A percentile compares a stretch with the other conserved stretches of the same genome.
phyloP scores from a whole-genome alignment of 2,113 vertebrate genomes.

The Lethenteron reissneri region DNA sequence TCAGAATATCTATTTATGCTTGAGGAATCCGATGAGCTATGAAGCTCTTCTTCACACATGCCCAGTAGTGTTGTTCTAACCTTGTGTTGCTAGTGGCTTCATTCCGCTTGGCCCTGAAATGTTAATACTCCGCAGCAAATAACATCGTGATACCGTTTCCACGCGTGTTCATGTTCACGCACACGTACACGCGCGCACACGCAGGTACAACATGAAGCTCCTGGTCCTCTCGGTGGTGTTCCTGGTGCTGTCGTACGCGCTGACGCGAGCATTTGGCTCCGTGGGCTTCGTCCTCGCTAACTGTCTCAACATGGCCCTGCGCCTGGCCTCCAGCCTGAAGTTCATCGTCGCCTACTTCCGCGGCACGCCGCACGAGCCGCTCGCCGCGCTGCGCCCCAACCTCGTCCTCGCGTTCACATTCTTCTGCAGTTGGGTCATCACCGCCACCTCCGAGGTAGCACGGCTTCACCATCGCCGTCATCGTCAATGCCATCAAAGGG shows the following conservation, averaged over 20 bases:
- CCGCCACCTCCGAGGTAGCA: no score
- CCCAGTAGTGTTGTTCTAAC: no score
- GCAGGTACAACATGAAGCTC: slow-evolving; percentile 78
- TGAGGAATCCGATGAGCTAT: no score
- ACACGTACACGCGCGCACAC: background rate
- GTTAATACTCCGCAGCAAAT: background rate
- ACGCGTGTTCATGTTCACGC: background rate
- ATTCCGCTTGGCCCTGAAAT: no score
- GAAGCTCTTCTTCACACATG: no score
- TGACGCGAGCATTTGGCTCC: slow-evolving; percentile 51
- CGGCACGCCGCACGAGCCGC: slow-evolving; percentile 31
- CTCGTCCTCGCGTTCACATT: no score
- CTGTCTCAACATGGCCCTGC: slow-evolving; percentile 86
- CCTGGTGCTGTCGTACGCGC: slow-evolving; percentile 50
- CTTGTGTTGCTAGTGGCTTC: no score
- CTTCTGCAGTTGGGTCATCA: no score
- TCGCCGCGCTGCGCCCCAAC: slow-evolving; percentile 13
- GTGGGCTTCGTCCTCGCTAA: slow-evolving; percentile 84
- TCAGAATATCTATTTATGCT: no score
- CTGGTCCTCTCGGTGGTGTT: slow-evolving; percentile 58
- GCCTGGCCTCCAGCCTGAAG: slow-evolving; percentile 50
- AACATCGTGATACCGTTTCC: background rate
- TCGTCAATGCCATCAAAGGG: no score
- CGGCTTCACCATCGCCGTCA: no score
- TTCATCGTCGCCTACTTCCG: slow-evolving; percentile 51